A percentile compares a stretch with the other conserved stretches of the same genome.
Conservation (phyloP, 2,888 invertebrate genomes). For the Sicus ferrugineus region DNA sequence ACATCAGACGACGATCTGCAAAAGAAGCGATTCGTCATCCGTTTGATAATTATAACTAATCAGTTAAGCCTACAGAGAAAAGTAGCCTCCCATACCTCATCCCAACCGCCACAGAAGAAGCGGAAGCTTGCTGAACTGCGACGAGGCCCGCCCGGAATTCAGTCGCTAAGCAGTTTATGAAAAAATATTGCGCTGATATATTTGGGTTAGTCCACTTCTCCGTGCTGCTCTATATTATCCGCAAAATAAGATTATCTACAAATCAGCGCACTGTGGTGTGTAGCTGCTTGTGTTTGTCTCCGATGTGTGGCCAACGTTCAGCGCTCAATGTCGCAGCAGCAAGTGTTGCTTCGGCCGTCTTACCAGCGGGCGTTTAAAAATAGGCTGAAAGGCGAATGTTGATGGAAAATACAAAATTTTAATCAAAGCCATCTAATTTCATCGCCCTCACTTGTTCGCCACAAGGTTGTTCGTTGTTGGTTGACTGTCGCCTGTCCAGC, state of each 20-base stretch:
- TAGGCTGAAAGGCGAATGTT: slow-evolving; percentile 1
- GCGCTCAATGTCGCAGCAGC: not conserved
- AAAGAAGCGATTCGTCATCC: too few relatives aligned
- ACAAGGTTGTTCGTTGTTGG: not conserved
- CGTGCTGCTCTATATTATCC: not conserved
- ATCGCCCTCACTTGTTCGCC: not conserved
- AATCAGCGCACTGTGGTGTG: not conserved
- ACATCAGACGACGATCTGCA: too few relatives aligned
- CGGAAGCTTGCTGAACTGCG: too few relatives aligned
- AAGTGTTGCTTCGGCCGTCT: not conserved
- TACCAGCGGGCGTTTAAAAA: not conserved
- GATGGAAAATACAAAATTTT: slow-evolving; percentile 9
- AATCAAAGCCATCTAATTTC: slow-evolving; percentile 1
- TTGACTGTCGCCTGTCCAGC: not conserved
- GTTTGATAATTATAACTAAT: too few relatives aligned
- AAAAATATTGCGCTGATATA: not conserved
- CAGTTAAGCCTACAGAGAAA: too few relatives aligned
- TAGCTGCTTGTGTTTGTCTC: not conserved
- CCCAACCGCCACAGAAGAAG: too few relatives aligned
- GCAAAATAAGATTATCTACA: not conserved
- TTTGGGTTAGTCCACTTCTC: too few relatives aligned
- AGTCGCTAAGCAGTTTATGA: too few relatives aligned
- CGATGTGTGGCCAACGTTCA: not conserved
- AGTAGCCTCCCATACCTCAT: too few relatives aligned
- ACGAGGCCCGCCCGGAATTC: too few relatives aligned